Percentiles rank a stretch among this genome's conserved stretches.
Evolutionary conservation across 2,113 vertebrate genomes (phyloP).

Genomic region (Dipodomys ordii): DNA sequence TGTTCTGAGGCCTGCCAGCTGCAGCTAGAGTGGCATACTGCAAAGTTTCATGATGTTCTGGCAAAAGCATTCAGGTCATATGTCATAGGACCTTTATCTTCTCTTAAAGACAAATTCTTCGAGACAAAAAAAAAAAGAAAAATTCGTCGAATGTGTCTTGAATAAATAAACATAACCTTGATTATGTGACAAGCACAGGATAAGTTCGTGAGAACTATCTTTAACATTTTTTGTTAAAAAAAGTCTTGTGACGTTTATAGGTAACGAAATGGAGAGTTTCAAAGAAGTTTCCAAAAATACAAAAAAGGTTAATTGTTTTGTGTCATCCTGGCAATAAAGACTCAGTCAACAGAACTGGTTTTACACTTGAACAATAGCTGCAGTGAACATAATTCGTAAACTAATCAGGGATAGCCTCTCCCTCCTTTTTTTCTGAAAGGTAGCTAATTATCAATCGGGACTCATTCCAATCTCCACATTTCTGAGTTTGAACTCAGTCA

Average conservation of each 20-base stretch:
- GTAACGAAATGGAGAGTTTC: neutral
- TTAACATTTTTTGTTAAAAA: neutral
- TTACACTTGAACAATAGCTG: neutral
- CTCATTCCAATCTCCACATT: neutral
- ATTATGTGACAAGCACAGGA: neutral
- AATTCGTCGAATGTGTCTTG: neutral
- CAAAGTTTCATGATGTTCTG: neutral
- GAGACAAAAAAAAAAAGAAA: neutral
- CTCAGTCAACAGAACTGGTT: neutral
- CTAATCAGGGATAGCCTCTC: neutral
- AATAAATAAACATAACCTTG: slow-evolving; percentile 2
- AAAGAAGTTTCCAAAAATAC: neutral
- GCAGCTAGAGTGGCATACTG: neutral
- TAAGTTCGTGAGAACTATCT: neutral
- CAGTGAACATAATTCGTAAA: neutral
- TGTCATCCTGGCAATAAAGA: neutral
- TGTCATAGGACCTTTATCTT: neutral
- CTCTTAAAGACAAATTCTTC: neutral
- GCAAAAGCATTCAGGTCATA: neutral
- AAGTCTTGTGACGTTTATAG: slow-evolving; percentile 7
- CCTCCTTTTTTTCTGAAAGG: slow-evolving; percentile 22
- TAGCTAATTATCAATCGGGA: neutral
- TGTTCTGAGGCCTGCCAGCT: neutral
- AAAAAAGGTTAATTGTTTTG: slow-evolving; percentile 12
- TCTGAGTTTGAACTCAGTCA: neutral